These are phyloP conservation scores for Molossus alvarezi DNA, from an alignment of 2,797 vertebrate species.

Conservation along the genomic window DNA sequence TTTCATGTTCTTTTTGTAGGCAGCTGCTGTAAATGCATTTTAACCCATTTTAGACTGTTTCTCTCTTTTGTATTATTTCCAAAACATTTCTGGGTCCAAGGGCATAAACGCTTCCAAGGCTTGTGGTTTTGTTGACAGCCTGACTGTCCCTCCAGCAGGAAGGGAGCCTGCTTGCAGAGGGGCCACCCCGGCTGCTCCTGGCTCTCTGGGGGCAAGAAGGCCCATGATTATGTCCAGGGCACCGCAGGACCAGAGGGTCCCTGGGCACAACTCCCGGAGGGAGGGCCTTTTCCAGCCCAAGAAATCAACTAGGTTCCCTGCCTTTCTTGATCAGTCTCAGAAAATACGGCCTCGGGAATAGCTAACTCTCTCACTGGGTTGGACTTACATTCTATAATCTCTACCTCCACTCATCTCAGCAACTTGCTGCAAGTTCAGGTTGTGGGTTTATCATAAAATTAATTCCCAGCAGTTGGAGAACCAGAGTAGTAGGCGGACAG, in stretches of 20 bases:
- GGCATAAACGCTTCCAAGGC: no score
- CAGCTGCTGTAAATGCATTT: background rate
- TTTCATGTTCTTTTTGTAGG: background rate
- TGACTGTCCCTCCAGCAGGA: fast-evolving
- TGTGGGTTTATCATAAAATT: background rate
- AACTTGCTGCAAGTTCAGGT: background rate
- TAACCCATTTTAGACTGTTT: background rate
- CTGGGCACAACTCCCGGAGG: background rate
- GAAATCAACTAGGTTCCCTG: background rate
- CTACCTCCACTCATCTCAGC: background rate
- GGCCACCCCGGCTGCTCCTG: background rate
- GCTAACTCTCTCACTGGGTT: background rate
- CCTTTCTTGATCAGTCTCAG: background rate
- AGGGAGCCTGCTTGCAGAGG: background rate
- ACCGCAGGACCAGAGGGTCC: background rate
- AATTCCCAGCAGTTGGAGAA: no score
- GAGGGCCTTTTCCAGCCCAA: background rate
- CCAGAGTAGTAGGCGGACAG: no score
- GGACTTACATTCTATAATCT: background rate
- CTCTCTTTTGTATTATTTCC: background rate
- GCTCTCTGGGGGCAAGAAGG: background rate
- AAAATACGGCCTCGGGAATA: background rate
- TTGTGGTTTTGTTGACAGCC: background rate
- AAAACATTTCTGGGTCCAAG: background rate
- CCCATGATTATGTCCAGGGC: background rate